These are phyloP conservation scores for Phalacrocorax pelagicus DNA, from an alignment of 2,113 vertebrate genomes.

Conservation along the genomic window DNA sequence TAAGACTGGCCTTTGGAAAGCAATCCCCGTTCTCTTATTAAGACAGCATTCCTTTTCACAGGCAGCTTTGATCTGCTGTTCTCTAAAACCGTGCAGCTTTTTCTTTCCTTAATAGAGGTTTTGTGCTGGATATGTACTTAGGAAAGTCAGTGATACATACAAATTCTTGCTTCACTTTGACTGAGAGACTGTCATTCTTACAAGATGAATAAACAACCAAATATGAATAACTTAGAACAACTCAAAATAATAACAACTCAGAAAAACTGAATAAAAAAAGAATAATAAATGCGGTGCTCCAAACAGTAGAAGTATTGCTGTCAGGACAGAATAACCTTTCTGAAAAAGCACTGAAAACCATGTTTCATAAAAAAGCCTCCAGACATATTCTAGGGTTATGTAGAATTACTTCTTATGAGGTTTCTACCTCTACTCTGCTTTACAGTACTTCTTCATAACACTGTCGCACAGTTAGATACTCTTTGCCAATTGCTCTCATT, in stretches of 20 bases:
- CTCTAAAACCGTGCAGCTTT: conserved; percentile 17
- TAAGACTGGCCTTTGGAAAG: conserved; percentile 37
- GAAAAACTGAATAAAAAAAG: background rate
- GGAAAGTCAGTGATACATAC: background rate
- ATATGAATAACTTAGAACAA: background rate
- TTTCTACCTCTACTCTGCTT: background rate
- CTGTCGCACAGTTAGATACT: background rate
- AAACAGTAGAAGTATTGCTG: background rate
- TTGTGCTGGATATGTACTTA: background rate
- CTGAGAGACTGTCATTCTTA: background rate
- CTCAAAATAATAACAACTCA: background rate
- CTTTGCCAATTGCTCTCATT: background rate
- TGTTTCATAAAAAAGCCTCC: background rate
- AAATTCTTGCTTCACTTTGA: background rate
- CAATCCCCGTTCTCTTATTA: background rate
- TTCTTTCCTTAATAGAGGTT: background rate
- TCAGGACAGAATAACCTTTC: background rate
- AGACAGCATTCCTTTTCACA: background rate
- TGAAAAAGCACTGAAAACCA: background rate
- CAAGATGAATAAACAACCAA: conserved; percentile 1
- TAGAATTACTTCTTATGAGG: background rate
- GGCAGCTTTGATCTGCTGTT: conserved; percentile 41
- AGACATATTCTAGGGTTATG: background rate
- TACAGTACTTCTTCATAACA: background rate
- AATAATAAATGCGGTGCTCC: background rate